Base-by-base conservation (phyloP, 2,888 invertebrate genomes). In the Creontiades dilutus region DNA sequence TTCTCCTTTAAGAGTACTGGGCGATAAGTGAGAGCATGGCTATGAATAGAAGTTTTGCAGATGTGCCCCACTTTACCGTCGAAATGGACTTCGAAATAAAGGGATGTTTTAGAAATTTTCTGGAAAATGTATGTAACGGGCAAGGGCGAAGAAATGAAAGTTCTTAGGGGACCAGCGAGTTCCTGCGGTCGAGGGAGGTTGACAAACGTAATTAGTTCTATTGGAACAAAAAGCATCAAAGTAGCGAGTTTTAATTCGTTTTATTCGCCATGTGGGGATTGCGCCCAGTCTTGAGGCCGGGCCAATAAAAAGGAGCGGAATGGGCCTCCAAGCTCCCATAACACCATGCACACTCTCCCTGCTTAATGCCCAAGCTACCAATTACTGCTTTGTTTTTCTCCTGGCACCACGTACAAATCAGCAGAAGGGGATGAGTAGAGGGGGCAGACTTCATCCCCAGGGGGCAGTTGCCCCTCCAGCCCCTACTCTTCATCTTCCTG, bases 261-360 rank as follows among this genome's bases (percentile, higher is more conserved):
- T 89, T 89, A 89, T 89, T 81, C 27, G 80, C 89, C 89, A 81
- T 89, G 55, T 89, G 89, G 89, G 89, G 61, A 89, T 89, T 61
- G 81, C 52, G 81, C 89, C 57, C 75, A 89, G 89, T 76, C 89
- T 89, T 89, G 89, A 89, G 89, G 89, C 93, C 93, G 95, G 95
- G 94, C 93, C 94, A 94, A 95, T 95, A 95, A 95, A 91, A 95
- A 94, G 94, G 94, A 94, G 94, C 94, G 94, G 94, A 95, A 95
- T 95, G 94, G 95, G 95, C 95, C 95, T 95, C 95, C 94, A 94
- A 95, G 95, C 95, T 95, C 95, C 95, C 95, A 95, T 95, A 95
- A 95, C 89, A 55, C 57, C 80, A 88, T 88, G 88, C 88, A 88
- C 80, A 80, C 88, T 68, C 95, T 94, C 95, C 95, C 94, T 92